Evolutionary conservation across 2,888 invertebrate species (phyloP).

Genomic region (Arrhopalites spinosus): DNA sequence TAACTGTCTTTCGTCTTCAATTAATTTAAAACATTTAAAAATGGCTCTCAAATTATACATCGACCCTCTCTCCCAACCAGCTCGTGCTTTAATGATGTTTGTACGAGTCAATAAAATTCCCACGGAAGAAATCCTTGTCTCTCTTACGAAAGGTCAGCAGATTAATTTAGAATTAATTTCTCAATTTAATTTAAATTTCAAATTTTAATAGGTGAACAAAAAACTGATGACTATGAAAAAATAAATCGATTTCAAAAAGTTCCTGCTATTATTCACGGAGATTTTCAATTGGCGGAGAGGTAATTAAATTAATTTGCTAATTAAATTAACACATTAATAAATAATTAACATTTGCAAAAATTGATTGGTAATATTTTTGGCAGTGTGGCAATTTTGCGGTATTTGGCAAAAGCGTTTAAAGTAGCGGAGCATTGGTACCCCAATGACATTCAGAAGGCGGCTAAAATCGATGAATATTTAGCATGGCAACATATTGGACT

Average conservation of each 20-base stretch:
- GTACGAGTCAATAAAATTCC: conserved; percentile 9
- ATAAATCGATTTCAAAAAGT: conserved; percentile 16
- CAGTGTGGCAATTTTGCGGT: conserved; percentile 75
- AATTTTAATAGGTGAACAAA: conserved; percentile 16
- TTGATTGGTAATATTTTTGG: conserved; percentile 47
- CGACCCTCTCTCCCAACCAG: conserved; percentile 25
- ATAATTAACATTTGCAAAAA: background rate
- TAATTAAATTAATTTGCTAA: background rate
- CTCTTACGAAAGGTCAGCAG: conserved; percentile 2
- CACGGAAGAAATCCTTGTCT: conserved; percentile 2
- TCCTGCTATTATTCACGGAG: conserved; percentile 20
- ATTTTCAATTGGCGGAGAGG: conserved; percentile 18
- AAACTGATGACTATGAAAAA: conserved; percentile 7
- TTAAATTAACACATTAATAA: background rate
- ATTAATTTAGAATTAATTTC: too few relatives aligned
- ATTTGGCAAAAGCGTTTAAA: conserved; percentile 66
- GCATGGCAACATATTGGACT: conserved; percentile 71
- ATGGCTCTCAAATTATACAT: conserved; percentile 22
- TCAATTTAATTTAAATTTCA: too few relatives aligned
- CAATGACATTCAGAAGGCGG: conserved; percentile 63
- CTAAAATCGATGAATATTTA: conserved; percentile 73
- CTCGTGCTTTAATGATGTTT: conserved; percentile 24
- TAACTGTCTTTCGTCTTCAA: too few relatives aligned
- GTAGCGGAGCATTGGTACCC: conserved; percentile 70
- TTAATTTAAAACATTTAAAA: too few relatives aligned